phyloP scores from a whole-genome alignment of 2,797 vertebrate species.

The Rhinella marina region DNA sequence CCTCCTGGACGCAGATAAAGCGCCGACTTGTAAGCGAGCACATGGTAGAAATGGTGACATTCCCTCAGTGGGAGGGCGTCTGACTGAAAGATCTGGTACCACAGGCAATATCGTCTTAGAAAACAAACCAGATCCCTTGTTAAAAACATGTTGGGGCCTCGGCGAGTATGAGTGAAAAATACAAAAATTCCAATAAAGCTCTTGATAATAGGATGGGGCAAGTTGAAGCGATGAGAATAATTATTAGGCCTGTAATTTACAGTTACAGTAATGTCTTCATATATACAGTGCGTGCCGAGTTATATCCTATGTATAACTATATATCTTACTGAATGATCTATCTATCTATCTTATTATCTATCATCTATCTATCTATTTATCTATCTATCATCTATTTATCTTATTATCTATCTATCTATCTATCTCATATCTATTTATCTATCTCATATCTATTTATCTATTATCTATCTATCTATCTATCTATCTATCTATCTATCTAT shows the following conservation, averaged over 20 bases:
- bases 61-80: constrained; percentile 23
- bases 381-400: neutral
- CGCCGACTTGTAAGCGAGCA: neutral
- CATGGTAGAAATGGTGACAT: neutral
- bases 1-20: neutral
- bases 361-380: neutral
- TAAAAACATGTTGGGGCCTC: constrained; percentile 34
- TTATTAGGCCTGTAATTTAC: constrained; percentile 18
- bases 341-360: neutral
- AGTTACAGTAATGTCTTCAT: neutral
- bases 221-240: constrained; percentile 37
- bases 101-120: constrained; percentile 24
- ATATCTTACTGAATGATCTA: no score
- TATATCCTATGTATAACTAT: neutral
- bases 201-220: constrained; percentile 15
- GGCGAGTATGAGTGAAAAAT: constrained; percentile 14
- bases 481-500: no score
- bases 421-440: neutral
- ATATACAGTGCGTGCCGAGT: neutral
- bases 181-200: constrained; percentile 54
- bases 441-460: no score
- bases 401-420: neutral
- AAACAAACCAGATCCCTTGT: constrained; percentile 20
- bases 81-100: constrained; percentile 33
- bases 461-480: neutral